Evolutionary conservation across 2,113 vertebrate species (phyloP), one percentile per base, ranked within the genome.

Genomic region (Pontoporia blainvillei): DNA sequence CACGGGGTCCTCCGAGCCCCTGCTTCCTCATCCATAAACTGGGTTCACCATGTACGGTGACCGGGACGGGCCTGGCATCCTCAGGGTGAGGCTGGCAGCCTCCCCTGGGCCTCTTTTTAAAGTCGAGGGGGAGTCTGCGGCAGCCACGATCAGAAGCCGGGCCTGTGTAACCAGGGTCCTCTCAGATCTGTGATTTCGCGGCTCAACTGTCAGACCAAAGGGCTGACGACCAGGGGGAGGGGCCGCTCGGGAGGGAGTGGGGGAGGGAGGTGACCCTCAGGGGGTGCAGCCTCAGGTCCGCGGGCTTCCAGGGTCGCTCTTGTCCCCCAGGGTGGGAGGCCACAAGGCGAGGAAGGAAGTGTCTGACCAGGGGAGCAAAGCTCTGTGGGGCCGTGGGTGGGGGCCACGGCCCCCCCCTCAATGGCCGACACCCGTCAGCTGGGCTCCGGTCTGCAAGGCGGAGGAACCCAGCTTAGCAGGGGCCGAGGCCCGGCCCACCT

Each of bases 381-480:
- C 14, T 49, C 1, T 13, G 49, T 49, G 49, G 0, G 49, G 49
- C 49, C 14, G 4, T 49, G 49, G 49, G 14, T 49, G 14, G 49
- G 49, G 49, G 1, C 49, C 49, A 49, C 5, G 49, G 14, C 49
- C 49, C 4, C 4, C 2, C 14, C 49, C 49, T 15, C 49, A 49
- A 49, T 49, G 49, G 49, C 49, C 14, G 14, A 49, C 49, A 49
- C 49, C 13, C 1, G 13, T 15, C 49, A 49, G 49, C 49, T 0
- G 1, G 49, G 49, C 49, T 49, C 59, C 14, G 52, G 17, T 17
- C 52, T 54, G 52, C 52, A 54, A 81, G 92, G 90, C 59, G 86
- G 2, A 97, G 93, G 96, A 98, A 94, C 97, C 98, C 96, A 97
- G 97, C 93, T 98, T 98, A 98, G 98, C 97, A 90, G 0, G 66